Evolutionary conservation across 2,888 invertebrate genomes (phyloP).

Genomic region (Parnassius glacialis): DNA sequence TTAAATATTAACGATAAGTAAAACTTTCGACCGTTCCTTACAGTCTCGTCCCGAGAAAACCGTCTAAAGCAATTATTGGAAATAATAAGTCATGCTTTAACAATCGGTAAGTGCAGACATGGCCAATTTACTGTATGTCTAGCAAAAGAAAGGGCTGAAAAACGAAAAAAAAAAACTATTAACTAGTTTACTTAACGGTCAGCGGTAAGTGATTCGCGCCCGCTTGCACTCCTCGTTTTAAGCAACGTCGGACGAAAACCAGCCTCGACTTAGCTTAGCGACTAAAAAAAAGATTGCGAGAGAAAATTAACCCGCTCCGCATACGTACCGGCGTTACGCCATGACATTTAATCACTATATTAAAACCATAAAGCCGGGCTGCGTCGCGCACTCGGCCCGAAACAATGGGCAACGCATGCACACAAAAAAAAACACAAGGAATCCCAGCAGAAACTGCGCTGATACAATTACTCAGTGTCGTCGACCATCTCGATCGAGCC

Average conservation of each 20-base stretch:
- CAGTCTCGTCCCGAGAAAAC: too few relatives aligned
- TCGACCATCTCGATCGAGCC: slow-evolving; percentile 32
- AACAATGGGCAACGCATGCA: slow-evolving; percentile 39
- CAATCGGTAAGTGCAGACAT: too few relatives aligned
- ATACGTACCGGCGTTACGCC: slow-evolving; percentile 37
- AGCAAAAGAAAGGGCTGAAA: too few relatives aligned
- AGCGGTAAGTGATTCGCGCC: too few relatives aligned
- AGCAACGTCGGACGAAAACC: neutral
- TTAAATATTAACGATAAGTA: too few relatives aligned
- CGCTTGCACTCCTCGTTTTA: too few relatives aligned
- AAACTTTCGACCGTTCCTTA: too few relatives aligned
- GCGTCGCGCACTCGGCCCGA: slow-evolving; percentile 28
- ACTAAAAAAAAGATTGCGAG: slow-evolving; percentile 33
- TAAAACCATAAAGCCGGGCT: slow-evolving; percentile 37
- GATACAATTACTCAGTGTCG: slow-evolving; percentile 35
- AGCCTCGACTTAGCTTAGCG: neutral
- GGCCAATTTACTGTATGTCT: too few relatives aligned
- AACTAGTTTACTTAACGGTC: too few relatives aligned
- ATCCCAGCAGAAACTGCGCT: slow-evolving; percentile 30
- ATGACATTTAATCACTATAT: slow-evolving; percentile 45
- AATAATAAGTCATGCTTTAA: too few relatives aligned
- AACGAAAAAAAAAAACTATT: too few relatives aligned
- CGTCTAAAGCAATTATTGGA: too few relatives aligned
- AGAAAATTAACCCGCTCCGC: slow-evolving; percentile 36
- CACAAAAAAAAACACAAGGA: slow-evolving; percentile 37